Evolutionary conservation across 2,888 invertebrate species (phyloP).

Genomic region (Acronicta aceris): DNA sequence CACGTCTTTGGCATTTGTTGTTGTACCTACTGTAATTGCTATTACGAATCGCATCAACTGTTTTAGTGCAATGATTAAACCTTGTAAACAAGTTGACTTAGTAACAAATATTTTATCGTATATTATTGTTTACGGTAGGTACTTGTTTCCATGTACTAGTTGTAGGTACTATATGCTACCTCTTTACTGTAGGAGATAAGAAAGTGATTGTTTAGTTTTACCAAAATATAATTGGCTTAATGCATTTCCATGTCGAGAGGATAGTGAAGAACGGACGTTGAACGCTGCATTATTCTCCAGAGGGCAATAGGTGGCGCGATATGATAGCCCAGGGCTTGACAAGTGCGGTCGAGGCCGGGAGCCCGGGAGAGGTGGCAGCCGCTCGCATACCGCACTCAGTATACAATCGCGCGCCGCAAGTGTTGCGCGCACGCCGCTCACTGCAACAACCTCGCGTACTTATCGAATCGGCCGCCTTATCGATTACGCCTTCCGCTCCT

Average conservation of each 20-base stretch:
- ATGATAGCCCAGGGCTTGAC: conserved; percentile 79
- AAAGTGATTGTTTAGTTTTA: conserved; percentile 12
- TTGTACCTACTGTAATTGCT: conserved; percentile 31
- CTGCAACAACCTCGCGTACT: conserved; percentile 69
- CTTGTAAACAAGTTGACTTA: conserved; percentile 9
- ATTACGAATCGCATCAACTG: conserved; percentile 34
- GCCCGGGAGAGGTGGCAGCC: conserved; percentile 81
- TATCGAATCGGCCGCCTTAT: conserved; percentile 74
- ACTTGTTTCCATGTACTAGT: background rate
- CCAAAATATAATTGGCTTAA: conserved; percentile 47
- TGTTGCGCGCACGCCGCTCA: conserved; percentile 84
- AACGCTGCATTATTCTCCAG: conserved; percentile 80
- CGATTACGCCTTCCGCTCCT: conserved; percentile 74
- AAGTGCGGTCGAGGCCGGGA: conserved; percentile 83
- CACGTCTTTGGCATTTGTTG: conserved; percentile 63
- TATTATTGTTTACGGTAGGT: background rate
- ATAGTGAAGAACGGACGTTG: conserved; percentile 78
- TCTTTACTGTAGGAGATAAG: background rate
- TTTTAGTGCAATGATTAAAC: conserved; percentile 24
- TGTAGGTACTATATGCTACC: background rate
- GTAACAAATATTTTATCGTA: background rate
- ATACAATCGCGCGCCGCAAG: conserved; percentile 83
- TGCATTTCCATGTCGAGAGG: conserved; percentile 62
- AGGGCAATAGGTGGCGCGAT: conserved; percentile 83
- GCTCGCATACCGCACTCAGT: conserved; percentile 81